These are phyloP conservation scores for Melanostoma scalare DNA, from an alignment of 2,888 invertebrate species.

Conservation along the genomic window DNA sequence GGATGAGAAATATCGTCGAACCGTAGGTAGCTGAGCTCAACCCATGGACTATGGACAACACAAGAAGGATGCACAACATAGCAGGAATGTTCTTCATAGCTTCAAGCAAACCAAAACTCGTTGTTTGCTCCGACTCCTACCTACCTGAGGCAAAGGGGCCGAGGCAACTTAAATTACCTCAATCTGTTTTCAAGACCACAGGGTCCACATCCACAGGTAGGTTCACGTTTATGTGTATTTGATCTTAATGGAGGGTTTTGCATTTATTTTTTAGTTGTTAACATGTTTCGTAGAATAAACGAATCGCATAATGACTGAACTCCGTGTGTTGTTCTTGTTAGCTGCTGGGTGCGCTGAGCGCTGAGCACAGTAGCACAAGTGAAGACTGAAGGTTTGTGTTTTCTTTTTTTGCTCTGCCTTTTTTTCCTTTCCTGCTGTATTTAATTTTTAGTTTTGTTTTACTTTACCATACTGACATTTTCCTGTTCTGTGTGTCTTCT, in stretches of 20 bases:
- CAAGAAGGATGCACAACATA: slow-evolving; percentile 46
- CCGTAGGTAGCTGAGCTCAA: background rate
- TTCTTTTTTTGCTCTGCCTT: slow-evolving; percentile 7
- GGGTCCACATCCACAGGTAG: slow-evolving; percentile 36
- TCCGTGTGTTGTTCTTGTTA: slow-evolving; percentile 32
- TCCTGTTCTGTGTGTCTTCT: slow-evolving; percentile 3
- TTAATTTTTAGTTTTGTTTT: slow-evolving; percentile 14
- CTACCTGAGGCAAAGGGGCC: slow-evolving; percentile 10
- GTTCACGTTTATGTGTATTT: slow-evolving; percentile 56
- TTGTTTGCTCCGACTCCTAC: slow-evolving; percentile 29
- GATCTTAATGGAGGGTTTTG: slow-evolving; percentile 63
- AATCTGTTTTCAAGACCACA: slow-evolving; percentile 44
- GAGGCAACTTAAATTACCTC: slow-evolving; percentile 59
- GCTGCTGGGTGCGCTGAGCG: slow-evolving; percentile 43
- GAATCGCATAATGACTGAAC: slow-evolving; percentile 50
- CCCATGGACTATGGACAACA: slow-evolving; percentile 10
- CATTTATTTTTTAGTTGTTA: slow-evolving; percentile 62
- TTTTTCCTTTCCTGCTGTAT: too few relatives aligned
- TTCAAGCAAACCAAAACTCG: slow-evolving; percentile 36
- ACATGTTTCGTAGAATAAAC: slow-evolving; percentile 71
- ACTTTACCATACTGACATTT: slow-evolving; percentile 24
- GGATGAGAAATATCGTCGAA: slow-evolving; percentile 37
- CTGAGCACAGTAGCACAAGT: slow-evolving; percentile 62
- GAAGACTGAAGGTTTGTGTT: slow-evolving; percentile 23
- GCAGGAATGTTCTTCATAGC: slow-evolving; percentile 36